Conservation (phyloP, 2,113 vertebrate species). For the Rhipidura dahli region DNA sequence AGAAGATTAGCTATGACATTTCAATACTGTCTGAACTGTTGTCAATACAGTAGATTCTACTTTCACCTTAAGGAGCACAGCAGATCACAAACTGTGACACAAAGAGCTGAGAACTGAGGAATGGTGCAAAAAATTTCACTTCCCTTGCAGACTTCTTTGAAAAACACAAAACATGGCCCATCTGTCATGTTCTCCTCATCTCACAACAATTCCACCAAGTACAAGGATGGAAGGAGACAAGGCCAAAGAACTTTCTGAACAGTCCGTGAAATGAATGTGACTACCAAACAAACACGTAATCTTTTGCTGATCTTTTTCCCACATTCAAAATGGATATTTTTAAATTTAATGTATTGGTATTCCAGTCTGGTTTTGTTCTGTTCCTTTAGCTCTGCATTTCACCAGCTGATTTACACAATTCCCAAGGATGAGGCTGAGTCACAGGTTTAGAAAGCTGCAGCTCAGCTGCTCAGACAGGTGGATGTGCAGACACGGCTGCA, state of each 20-base stretch:
- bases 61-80: neutral
- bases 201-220: neutral
- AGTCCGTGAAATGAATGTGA: neutral
- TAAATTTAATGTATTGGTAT: neutral
- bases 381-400: neutral
- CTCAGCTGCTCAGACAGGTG: neutral
- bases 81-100: neutral
- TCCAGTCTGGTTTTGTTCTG: neutral
- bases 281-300: neutral
- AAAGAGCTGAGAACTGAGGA: neutral
- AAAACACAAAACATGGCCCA: neutral
- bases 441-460: neutral
- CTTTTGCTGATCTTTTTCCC: neutral
- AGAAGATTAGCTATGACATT: neutral
- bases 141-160: neutral
- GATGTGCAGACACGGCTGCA: rapidly evolving
- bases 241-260: neutral
- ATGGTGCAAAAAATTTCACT: neutral
- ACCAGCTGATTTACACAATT: neutral
- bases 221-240: neutral
- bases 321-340: neutral
- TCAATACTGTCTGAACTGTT: neutral
- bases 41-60: neutral
- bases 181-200: neutral
- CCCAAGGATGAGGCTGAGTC: neutral